Evolutionary conservation across 2,113 vertebrate species (phyloP), one percentile per base, ranked within the genome.

Genomic region (Grammomys surdaster): DNA sequence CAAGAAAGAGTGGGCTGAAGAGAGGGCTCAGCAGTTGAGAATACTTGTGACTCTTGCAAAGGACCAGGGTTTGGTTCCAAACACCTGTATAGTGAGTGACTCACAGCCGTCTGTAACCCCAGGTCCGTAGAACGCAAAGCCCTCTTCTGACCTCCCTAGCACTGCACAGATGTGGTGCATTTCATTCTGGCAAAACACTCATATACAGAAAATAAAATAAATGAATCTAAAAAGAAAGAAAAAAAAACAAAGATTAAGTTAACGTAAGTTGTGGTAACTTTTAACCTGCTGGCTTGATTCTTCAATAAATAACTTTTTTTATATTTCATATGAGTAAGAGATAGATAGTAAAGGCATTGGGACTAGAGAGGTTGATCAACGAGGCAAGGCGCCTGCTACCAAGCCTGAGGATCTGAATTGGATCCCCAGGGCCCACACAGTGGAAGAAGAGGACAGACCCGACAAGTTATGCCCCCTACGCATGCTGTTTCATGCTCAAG

Each of bases 271-370:
- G 22, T 24, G 7, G 22, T 36, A 84, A 78, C 75, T 46, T 82
- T 95, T 67, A 96, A 43, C 31, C 94, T 94, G 9, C 48, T 93
- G 20, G 11, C 46, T 86, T 43, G 0, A 2, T 93, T 88, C 19
- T 43, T 91, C 56, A 91, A 46, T 67, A 90, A 86, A 72, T 48
- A 95, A n/a, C 28, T 40, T 11, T 17, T 93, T 40, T 11, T 75
- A 65, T 70, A 70, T 89, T 31, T 46, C 48, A 82, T 80, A 73
- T 90, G 69, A 51, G 46, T 13, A 48, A 75, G 89, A 94, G 19
- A 54, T 73, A 75, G 72, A 60, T 58, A 85, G 58, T 40, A 69
- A 40, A 87, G 67, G 46, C 22, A 28, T 17, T 26, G 20, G 60
- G 63, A 65, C 16, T 69, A 12, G 1, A 6, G 17, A 69, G 63